Conservation (phyloP, 2,888 invertebrate species). For the Tetropium fuscum region DNA sequence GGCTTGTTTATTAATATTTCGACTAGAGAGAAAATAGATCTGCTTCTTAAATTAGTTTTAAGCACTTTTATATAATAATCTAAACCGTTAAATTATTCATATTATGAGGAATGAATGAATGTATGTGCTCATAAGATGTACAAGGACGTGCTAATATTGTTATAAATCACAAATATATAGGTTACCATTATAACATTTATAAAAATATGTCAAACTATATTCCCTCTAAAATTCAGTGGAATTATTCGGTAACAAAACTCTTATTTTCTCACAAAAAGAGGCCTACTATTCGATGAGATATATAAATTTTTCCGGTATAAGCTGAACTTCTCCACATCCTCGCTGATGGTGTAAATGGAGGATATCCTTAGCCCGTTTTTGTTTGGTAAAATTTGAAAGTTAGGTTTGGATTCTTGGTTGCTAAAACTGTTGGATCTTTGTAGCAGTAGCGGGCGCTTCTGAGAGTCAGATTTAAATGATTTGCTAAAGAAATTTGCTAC, state of each 20-base stretch:
- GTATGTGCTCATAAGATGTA: conserved; percentile 45
- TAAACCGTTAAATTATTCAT: too few species aligned
- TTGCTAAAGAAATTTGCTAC: conserved; percentile 63
- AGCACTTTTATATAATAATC: too few species aligned
- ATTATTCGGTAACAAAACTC: conserved; percentile 22
- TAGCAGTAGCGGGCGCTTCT: conserved; percentile 64
- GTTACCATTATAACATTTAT: conserved; percentile 33
- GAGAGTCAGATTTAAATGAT: conserved; percentile 63
- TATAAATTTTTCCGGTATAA: conserved; percentile 63
- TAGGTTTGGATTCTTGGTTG: conserved; percentile 40
- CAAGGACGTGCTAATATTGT: conserved; percentile 53
- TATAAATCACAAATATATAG: conserved; percentile 46
- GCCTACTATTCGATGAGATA: conserved; percentile 65
- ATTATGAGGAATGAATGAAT: too few species aligned
- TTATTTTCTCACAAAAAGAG: conserved; percentile 66
- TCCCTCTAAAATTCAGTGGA: conserved; percentile 13
- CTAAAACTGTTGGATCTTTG: conserved; percentile 50
- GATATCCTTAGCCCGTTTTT: conserved; percentile 70
- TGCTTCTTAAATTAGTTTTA: too few species aligned
- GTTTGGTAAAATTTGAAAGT: conserved; percentile 49
- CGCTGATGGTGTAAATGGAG: conserved; percentile 66
- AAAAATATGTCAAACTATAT: conserved; percentile 39
- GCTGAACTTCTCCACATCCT: conserved; percentile 63
- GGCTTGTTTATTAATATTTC: too few species aligned
- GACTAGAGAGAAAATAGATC: too few species aligned